Evolutionary conservation across 2,888 invertebrate genomes (phyloP), one percentile per base, ranked within the genome.

Genomic region (Labia minor): DNA sequence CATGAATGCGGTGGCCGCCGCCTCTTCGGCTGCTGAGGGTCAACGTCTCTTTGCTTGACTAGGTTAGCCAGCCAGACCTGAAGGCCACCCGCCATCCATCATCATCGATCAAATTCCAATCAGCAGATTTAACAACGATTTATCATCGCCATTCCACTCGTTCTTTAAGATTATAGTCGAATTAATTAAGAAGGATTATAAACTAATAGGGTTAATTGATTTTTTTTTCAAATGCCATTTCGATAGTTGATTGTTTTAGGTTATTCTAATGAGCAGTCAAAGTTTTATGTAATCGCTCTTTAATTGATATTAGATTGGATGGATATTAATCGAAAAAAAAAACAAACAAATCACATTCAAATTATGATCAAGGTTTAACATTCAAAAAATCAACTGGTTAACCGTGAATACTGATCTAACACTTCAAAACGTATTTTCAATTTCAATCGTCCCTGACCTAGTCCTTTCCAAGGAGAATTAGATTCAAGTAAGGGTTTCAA

Each of bases 251-350:
- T 49, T 49, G n/a, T n/a, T 14, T 49, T 49, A 49, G 2, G 3
- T 10, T 10, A 2, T 8, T n/a, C 16, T 4, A 2, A 14, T 10
- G 3, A 14, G 14, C 16, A 49, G 49, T 14, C 49, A 16, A 49
- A n/a, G 3, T 49, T 49, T 49, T 49, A 49, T 11, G 6, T 33
- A 33, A 33, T 33, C 11, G 11, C 33, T 49, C 3, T 49, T 49
- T 49, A 49, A 49, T 49, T 49, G 49, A 49, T 49, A 49, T 49
- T 49, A 16, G n/a, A 49, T 49, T 49, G 14, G 49, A 49, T 49
- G 3, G n/a, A 49, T 49, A 49, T 49, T 49, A 49, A 49, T 49
- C 6, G 16, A 8, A 14, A 14, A 49, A 49, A 49, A 26, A 6
- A 26, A 26, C 26, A 26, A 26, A 26, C 26, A 6, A n/a, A n/a